A percentile compares a stretch with the other conserved stretches of the same genome.
Evolutionary conservation across 2,888 invertebrate genomes (phyloP).

Genomic region (Cerastoderma edule): DNA sequence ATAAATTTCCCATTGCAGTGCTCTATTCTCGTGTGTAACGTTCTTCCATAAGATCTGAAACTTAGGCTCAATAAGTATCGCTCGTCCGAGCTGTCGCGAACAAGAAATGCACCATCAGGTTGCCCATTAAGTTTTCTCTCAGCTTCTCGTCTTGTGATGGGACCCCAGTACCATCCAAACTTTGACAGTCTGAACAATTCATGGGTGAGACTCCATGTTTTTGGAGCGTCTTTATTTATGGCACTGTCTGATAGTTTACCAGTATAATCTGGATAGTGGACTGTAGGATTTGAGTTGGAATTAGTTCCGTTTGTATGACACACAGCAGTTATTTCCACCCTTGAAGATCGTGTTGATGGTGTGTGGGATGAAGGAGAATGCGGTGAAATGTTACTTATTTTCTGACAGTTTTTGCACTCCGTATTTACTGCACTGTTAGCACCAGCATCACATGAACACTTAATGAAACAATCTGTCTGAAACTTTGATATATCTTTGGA

Average conservation of each 20-base stretch:
- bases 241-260: slow-evolving; percentile 51
- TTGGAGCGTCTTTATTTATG: slow-evolving; percentile 61
- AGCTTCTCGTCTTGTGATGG: slow-evolving; percentile 89
- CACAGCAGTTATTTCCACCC: slow-evolving; percentile 49
- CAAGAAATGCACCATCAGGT: slow-evolving; percentile 90
- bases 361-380: too few species aligned
- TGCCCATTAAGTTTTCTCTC: slow-evolving; percentile 89
- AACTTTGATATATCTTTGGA: slow-evolving; percentile 77
- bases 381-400: slow-evolving; percentile 53
- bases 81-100: slow-evolving; percentile 90
- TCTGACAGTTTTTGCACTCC: slow-evolving; percentile 47
- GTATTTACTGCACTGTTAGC: slow-evolving; percentile 37
- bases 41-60: slow-evolving; percentile 88
- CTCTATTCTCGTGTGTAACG: slow-evolving; percentile 90
- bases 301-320: slow-evolving; percentile 54
- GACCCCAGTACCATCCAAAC: slow-evolving; percentile 91
- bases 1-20: slow-evolving; percentile 88
- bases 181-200: slow-evolving; percentile 84
- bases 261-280: slow-evolving; percentile 44
- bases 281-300: slow-evolving; percentile 35
- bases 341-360: slow-evolving; percentile 30
- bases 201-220: slow-evolving; percentile 84
- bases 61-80: slow-evolving; percentile 89
- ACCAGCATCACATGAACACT: slow-evolving; percentile 40
- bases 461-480: slow-evolving; percentile 53